phyloP scores from a whole-genome alignment of 2,113 vertebrate genomes.

The Abramis brama region DNA sequence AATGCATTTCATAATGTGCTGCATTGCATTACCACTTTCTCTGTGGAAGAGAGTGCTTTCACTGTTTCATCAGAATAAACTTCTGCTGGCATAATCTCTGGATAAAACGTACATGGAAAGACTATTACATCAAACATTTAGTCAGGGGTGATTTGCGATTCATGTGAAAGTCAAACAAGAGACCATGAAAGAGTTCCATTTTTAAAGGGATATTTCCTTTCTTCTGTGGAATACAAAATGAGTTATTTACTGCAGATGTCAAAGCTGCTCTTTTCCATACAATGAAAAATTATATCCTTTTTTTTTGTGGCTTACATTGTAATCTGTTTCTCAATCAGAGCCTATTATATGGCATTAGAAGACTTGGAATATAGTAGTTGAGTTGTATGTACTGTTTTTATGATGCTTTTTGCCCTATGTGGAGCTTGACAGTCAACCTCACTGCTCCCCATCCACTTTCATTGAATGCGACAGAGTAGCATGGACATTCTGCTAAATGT shows the following conservation, averaged over 20 bases:
- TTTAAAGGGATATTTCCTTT: not conserved
- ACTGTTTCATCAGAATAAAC: constrained; percentile 32
- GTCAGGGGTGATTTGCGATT: constrained; percentile 34
- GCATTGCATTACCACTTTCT: constrained; percentile 23
- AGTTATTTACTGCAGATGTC: not conserved
- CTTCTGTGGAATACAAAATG: not conserved
- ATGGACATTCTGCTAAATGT: not conserved
- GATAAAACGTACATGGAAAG: constrained; percentile 24
- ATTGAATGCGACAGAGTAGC: not conserved
- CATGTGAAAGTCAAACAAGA: constrained; percentile 16
- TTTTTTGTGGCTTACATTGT: not conserved
- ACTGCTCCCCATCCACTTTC: not conserved
- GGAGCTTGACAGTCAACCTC: not conserved
- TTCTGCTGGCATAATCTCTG: constrained; percentile 24
- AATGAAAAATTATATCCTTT: not conserved
- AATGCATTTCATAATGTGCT: constrained; percentile 31
- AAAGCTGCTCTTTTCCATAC: not conserved
- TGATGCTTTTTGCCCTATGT: not conserved
- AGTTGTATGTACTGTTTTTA: not conserved
- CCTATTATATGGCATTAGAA: not conserved
- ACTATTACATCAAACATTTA: constrained; percentile 35
- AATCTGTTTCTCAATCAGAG: not conserved
- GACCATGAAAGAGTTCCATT: not conserved
- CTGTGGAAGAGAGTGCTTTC: not conserved
- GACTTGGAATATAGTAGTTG: not conserved